Percentiles rank a stretch among this genome's conserved stretches.
Evolutionary conservation across 2,888 invertebrate species (phyloP).

Genomic region (Malthinus seriepunctatus): DNA sequence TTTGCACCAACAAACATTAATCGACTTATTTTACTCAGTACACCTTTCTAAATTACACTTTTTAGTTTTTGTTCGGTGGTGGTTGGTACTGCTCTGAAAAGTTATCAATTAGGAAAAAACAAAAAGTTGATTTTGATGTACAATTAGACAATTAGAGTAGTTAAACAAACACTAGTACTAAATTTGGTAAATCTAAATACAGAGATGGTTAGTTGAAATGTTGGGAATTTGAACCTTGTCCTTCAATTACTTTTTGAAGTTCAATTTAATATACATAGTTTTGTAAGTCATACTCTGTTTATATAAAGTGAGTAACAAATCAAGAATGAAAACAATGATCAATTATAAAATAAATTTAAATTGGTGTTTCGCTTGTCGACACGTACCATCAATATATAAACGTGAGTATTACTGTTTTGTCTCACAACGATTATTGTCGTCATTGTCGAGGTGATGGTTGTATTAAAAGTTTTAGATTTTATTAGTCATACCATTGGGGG

Average conservation of each 20-base stretch:
- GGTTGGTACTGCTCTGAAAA: no score
- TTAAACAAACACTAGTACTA: no score
- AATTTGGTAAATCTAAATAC: no score
- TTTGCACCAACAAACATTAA: neutral
- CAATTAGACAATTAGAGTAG: no score
- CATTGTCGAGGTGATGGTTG: conserved; percentile 10
- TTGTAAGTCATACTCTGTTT: neutral
- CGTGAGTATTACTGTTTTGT: conserved; percentile 17
- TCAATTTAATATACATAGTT: neutral
- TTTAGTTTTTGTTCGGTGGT: no score
- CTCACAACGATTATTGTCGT: no score
- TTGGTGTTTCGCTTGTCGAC: neutral
- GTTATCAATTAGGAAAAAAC: no score
- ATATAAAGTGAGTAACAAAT: neutral
- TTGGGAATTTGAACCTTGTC: no score
- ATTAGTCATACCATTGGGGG: conserved; percentile 17
- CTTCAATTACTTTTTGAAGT: no score
- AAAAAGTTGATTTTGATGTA: no score
- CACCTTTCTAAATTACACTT: neutral
- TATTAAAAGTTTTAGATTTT: conserved; percentile 19
- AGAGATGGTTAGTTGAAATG: no score
- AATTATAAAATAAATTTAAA: neutral
- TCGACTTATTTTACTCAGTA: neutral
- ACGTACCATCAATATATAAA: conserved; percentile 2
- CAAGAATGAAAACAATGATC: neutral